Base-by-base conservation (phyloP, 2,113 vertebrate genomes). In the Brachypodius melanocephalos region DNA sequence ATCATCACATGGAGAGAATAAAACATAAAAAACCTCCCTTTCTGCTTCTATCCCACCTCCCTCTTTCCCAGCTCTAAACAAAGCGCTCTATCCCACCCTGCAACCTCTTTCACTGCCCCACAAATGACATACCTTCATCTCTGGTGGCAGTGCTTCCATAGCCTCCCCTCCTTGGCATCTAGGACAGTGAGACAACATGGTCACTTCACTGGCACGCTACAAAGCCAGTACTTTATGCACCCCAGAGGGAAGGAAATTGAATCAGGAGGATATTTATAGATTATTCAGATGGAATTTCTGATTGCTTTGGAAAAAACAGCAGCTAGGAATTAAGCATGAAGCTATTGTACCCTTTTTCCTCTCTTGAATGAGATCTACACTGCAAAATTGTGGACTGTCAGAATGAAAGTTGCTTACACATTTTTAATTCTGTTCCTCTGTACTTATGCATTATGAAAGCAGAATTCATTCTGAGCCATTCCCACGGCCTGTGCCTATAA, bases 161-260 rank as follows among this genome's bases (percentile, higher is more conserved):
- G 14, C 34, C 34, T 77, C 40, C 36, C 24, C 62, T 18, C 38
- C 29, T 68, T 91, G 78, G 88, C 71, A 69, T 49, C 61, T 46
- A 9, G 8, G 12, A 14, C 29, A 49, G 75, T 32, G 58, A 54
- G 63, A 40, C 72, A 86, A 43, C 38, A 10, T 10, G 55, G 75
- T 69, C 29, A 24, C 67, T 80, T 69, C 75, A n/a, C 32, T 71
- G 85, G 71, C 88, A 85, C 14, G 3, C 46, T 51, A 14, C 49
- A 88, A 73, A 91, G 71, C 85, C 81, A 82, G 55, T 26, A 52
- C 22, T 93, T 82, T 73, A 65, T 6, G 3, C 71, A 88, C 38
- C 79, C 67, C 57, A 83, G 85, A 90, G 94, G 40, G 82, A 94
- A 83, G 85, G 90, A 95, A 96, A 90, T 95, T 93, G 75, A 61